Evolutionary conservation across 2,888 invertebrate genomes (phyloP), one percentile per base, ranked within the genome.

Genomic region (Linyphia triangularis): DNA sequence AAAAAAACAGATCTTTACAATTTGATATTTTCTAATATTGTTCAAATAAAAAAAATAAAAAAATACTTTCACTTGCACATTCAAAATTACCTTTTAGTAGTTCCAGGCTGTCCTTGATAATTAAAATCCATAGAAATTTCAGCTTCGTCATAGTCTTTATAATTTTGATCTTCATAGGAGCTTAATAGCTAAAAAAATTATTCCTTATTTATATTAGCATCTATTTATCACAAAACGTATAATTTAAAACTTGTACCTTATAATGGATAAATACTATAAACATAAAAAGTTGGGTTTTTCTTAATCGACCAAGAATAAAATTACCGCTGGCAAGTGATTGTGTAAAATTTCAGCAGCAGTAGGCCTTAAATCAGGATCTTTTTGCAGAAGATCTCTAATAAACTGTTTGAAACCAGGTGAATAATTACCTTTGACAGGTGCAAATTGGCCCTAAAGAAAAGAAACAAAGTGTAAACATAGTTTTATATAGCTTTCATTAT

Each of bases 351-450:
- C 94, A 40, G 93, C 93, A 0, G 96, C 95, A 1, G 95, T 94
- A 0, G 96, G 96, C 81, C 96, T 92, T 28, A 93, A 92, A 28
- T 93, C 92, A 0, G 95, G 94, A 90, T 95, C 94, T 90, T 94
- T 94, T 91, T 95, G 95, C 22, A 96, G 93, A 91, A 96, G 93
- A 90, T 94, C 94, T 90, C 94, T 93, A 28, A 96, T 93, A 3
- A 96, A 92, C 88, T 95, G 94, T 90, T 94, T 94, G 90, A 96
- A 93, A 30, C 94, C 94, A 10, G 94, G 93, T 2, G 95, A 95
- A 92, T 96, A 96, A 72, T 94, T 94, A 3, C 94, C 93, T 13
- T 95, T 95, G 61, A 96, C 93, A 0, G 95, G 94, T 22, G 95
- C 94, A 93, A 95, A 96, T 72, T 95, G 94, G 59, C 95, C 95